Base-by-base conservation (phyloP, 2,797 vertebrate genomes). In the Hydrolagus colliei region DNA sequence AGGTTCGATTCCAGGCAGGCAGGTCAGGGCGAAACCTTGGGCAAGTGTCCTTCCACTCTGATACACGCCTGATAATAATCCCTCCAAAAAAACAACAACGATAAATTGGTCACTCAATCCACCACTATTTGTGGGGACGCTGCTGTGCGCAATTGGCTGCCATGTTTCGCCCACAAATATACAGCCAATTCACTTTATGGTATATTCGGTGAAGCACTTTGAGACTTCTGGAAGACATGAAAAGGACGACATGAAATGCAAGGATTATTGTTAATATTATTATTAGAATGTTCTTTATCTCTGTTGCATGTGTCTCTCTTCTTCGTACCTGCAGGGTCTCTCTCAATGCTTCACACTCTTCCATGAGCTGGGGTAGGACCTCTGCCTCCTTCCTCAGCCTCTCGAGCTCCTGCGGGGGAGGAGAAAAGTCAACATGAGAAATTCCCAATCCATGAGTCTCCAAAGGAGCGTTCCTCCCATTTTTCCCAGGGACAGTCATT, bases 321-420 rank as follows among this genome's bases (percentile, higher is more conserved):
- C 62, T 9, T 68, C 87, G 7, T 93, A 98, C 98, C 97, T 98
- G 95, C 86, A 98, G 89, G 91, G 98, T 98, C 86, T 94, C 86
- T 22, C 94, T 95, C 90, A 97, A 92, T 87, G 89, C 92, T 88
- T 98, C 96, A 82, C 97, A 98, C 92, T 99, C 96, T 0, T 94
- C 93, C 96, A 98, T 96, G 77, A 99, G 95, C 90, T 98, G 95
- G 85, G 98, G 97, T 92, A 98, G 96, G 89, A 97, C 94, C 94
- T 98, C 96, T 52, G 97, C 96, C 88, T 98, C 97, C 90, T 96
- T 97, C 89, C 96, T 95, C 89, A 99, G 94, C 88, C 97, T 97
- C 89, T 96, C 96, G 91, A 99, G 89, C 90, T 99, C 97, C 98
- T 98, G 90, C 87, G 88, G 87, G 88, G 63, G 88, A 76, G 2